These are phyloP conservation scores for Ardeotis arabs DNA, from an alignment of 2,113 vertebrate genomes.

Conservation along the genomic window DNA sequence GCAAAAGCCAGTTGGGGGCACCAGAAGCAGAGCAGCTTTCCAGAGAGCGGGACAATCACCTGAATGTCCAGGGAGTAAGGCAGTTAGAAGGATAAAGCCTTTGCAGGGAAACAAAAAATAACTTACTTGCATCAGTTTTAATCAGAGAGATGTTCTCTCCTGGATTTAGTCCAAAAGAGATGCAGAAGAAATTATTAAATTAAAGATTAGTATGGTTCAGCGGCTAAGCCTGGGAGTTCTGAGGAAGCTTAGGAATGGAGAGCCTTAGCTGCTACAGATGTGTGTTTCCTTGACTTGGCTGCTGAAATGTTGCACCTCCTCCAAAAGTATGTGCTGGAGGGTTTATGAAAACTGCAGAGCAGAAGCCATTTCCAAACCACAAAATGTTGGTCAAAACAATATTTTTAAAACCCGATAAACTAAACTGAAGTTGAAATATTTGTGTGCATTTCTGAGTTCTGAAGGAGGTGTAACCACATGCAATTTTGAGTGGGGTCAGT, in stretches of 20 bases:
- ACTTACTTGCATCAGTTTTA: neutral
- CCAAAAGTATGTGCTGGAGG: neutral
- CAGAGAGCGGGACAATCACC: neutral
- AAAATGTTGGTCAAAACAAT: slow-evolving; percentile 12
- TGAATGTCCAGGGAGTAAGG: neutral
- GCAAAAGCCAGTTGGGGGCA: slow-evolving; percentile 10
- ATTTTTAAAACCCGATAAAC: neutral
- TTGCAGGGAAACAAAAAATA: neutral
- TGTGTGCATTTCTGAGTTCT: neutral
- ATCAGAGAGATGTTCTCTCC: neutral
- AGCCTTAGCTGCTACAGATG: neutral
- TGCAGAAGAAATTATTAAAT: neutral
- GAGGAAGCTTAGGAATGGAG: neutral
- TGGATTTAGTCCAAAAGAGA: neutral
- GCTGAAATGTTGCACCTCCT: neutral
- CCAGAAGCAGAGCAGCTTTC: slow-evolving; percentile 13
- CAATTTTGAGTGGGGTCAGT: neutral
- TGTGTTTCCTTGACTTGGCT: neutral
- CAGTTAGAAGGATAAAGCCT: neutral
- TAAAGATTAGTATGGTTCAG: neutral
- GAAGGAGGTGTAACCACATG: neutral
- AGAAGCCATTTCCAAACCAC: slow-evolving; percentile 15
- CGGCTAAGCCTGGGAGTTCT: neutral
- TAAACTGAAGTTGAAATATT: neutral
- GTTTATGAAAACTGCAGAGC: neutral